phyloP scores from a whole-genome alignment of 2,797 vertebrate species.

The Bovichtus variegatus region DNA sequence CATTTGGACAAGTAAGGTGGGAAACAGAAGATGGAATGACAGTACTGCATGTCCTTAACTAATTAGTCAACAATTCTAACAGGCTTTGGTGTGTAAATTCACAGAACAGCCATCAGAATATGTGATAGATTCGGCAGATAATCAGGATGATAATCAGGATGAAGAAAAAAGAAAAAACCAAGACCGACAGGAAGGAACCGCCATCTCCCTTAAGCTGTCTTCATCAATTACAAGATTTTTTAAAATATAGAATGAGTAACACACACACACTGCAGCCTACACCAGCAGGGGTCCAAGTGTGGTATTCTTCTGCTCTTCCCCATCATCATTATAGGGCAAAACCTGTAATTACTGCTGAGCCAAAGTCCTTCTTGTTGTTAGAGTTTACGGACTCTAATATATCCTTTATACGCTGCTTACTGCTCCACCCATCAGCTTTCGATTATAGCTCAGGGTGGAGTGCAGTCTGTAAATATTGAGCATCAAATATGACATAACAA shows the following conservation, averaged over 20 bases:
- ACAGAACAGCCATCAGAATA: slow-evolving; percentile 32
- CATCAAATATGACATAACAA: not conserved
- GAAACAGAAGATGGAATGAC: not conserved
- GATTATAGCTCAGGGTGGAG: not conserved
- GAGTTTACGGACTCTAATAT: slow-evolving; percentile 24
- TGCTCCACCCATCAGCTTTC: not conserved
- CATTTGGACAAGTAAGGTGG: not conserved
- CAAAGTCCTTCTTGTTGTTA: slow-evolving; percentile 21
- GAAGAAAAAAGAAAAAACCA: not conserved
- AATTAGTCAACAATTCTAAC: slow-evolving; percentile 11
- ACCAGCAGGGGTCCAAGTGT: slow-evolving; percentile 43
- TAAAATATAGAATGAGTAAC: slow-evolving; percentile 38
- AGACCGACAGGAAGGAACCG: slow-evolving; percentile 19
- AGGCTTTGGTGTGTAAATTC: slow-evolving; percentile 40
- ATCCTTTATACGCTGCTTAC: not conserved
- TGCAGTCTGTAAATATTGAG: slow-evolving; percentile 7
- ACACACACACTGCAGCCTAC: slow-evolving; percentile 4
- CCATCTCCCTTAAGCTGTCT: not conserved
- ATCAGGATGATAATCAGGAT: slow-evolving; percentile 27
- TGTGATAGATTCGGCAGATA: slow-evolving; percentile 53
- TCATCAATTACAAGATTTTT: slow-evolving; percentile 15
- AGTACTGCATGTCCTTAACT: not conserved
- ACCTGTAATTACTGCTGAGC: slow-evolving; percentile 55
- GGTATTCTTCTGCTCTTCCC: slow-evolving; percentile 28
- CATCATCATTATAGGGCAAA: slow-evolving; percentile 51